Base-by-base conservation (phyloP, 2,888 invertebrate genomes). In the Aphrophora alni region DNA sequence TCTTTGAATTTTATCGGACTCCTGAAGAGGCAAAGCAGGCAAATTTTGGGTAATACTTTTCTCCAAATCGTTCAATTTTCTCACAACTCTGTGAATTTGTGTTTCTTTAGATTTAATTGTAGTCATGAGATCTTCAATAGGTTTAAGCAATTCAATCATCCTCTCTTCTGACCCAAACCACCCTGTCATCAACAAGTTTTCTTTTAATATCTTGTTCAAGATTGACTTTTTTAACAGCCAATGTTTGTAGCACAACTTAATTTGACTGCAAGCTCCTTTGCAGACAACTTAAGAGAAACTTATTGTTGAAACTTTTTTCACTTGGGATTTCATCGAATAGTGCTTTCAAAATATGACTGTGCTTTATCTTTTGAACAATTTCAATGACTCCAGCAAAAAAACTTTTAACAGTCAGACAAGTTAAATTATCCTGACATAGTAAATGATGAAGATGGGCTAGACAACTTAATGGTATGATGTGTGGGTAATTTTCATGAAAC, bases 81-180 rank as follows among this genome's bases (percentile, higher is more conserved):
- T 75, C 14, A 69, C 69, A 51, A 73, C 81, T 75, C 73, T 73
- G 68, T 82, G 81, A 33, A 82, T 69, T 33, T 81, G 71, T 26
- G 74, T 79, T 28, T 81, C 81, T 44, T 83, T 82, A n/a, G 59
- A 79, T 79, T 83, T 82, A 27, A 83, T 38, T n/a, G 78, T 74
- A 38, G 75, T 77, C 33, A 83, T 82, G 38, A 76, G 80, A 17
- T 73, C 44, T 38, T 81, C n/a, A 51, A 82, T 81, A 38, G 82
- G 81, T 76, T 80, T 38, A 24, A 83, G 28, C 25, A 83, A 26
- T 33, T 78, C 27, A 21, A 80, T 69, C 10, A 81, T 38, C 17
- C 77, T 82, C 75, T 82, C 81, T 68, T n/a, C 77, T 75, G 28
- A 80, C 59, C 82, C 82, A 82, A 78, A 80, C 82, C 26, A 82